phyloP scores from a whole-genome alignment of 2,113 vertebrate species.

The Chiloscyllium plagiosum region DNA sequence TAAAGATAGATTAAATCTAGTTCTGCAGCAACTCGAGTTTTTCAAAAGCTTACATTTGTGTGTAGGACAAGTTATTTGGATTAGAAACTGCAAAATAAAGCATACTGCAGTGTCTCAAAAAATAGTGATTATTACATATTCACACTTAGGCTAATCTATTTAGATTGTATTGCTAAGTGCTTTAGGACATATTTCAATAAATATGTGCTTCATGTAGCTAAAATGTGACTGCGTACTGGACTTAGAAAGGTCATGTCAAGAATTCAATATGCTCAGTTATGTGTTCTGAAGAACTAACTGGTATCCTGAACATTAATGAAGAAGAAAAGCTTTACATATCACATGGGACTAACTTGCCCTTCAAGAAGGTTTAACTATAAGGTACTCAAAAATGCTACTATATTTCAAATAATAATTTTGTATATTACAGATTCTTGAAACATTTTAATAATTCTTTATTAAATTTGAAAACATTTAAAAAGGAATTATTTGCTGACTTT shows the following conservation, averaged over 20 bases:
- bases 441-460: not conserved
- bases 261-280: not conserved
- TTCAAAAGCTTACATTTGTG: not conserved
- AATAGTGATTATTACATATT: not conserved
- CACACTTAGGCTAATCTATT: too few relatives aligned
- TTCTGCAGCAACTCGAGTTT: not conserved
- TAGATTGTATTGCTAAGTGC: too few relatives aligned
- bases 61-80: not conserved
- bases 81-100: not conserved
- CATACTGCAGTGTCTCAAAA: not conserved
- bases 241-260: not conserved
- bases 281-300: not conserved
- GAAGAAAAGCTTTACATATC: not conserved
- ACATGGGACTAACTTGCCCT: not conserved
- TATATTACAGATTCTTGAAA: not conserved
- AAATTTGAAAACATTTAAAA: not conserved
- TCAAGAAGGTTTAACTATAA: not conserved
- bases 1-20: not conserved
- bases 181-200: slow-evolving; percentile 17
- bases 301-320: not conserved
- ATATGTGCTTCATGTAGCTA: not conserved
- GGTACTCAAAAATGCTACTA: not conserved
- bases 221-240: not conserved
- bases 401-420: not conserved
- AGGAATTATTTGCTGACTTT: not conserved